These are phyloP conservation scores for Neomorphus geoffroyi DNA, from an alignment of 2,797 vertebrate genomes.

Conservation along the genomic window DNA sequence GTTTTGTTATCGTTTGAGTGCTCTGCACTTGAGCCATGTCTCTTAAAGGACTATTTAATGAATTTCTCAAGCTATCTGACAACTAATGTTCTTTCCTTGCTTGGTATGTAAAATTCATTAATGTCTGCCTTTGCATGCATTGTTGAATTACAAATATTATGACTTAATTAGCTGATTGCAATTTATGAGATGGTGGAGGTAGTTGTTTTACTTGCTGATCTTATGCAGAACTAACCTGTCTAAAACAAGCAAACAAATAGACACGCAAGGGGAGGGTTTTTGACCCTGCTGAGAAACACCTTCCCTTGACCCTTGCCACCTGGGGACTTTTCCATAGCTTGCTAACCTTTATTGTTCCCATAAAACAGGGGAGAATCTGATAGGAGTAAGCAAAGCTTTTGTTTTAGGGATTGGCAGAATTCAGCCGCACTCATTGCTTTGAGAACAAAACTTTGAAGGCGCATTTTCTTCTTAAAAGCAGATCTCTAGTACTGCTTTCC, in stretches of 20 bases:
- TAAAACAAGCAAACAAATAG: not conserved
- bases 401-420: not conserved
- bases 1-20: constrained; percentile 36
- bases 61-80: constrained; percentile 42
- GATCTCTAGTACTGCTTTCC: not conserved
- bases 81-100: constrained; percentile 34
- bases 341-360: not conserved
- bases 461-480: not conserved
- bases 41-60: constrained; percentile 32
- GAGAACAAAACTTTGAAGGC: not conserved
- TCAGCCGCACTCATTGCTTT: not conserved
- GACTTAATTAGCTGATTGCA: constrained; percentile 44
- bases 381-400: not conserved
- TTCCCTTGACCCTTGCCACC: not conserved
- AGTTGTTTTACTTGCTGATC: not conserved
- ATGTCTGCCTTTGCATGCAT: constrained; percentile 1
- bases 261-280: not conserved
- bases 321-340: not conserved
- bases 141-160: constrained; percentile 36
- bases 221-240: constrained; percentile 4
- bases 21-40: not conserved
- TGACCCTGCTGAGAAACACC: not conserved
- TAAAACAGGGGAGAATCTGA: not conserved
- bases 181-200: not conserved
- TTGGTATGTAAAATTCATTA: constrained; percentile 50